phyloP scores from a whole-genome alignment of 1,140 invertebrate species.

The Drosophila seguyi region DNA sequence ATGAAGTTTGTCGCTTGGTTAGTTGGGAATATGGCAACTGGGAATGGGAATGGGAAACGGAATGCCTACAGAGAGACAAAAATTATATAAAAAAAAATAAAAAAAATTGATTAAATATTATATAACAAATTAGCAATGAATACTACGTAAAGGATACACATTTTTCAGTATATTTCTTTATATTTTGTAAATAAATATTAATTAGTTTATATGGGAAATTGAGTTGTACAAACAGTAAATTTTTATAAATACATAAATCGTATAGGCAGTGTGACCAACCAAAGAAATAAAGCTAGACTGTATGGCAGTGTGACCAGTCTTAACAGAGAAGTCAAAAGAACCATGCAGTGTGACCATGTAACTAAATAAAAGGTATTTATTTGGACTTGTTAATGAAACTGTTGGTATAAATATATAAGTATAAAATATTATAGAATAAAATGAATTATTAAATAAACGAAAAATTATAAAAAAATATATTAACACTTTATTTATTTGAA shows the following conservation, averaged over 20 bases:
- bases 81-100: neutral
- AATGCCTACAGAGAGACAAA: neutral
- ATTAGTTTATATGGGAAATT: too few species aligned
- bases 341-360: neutral
- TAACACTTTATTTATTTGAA: neutral
- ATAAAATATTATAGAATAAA: too few species aligned
- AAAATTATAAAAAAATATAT: neutral
- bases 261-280: neutral
- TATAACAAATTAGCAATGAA: neutral
- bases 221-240: neutral
- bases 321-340: neutral
- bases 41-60: conserved; percentile 1
- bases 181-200: too few species aligned
- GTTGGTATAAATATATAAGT: neutral
- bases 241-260: neutral
- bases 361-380: neutral
- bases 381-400: neutral
- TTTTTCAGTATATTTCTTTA: too few species aligned
- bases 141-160: too few species aligned
- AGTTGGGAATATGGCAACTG: conserved; percentile 26
- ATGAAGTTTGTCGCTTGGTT: conserved; percentile 72
- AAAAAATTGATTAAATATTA: too few species aligned
- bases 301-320: neutral
- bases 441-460: too few species aligned
- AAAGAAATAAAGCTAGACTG: neutral